Base-by-base conservation (phyloP, 1,140 invertebrate species). In the Hetaerina americana region DNA sequence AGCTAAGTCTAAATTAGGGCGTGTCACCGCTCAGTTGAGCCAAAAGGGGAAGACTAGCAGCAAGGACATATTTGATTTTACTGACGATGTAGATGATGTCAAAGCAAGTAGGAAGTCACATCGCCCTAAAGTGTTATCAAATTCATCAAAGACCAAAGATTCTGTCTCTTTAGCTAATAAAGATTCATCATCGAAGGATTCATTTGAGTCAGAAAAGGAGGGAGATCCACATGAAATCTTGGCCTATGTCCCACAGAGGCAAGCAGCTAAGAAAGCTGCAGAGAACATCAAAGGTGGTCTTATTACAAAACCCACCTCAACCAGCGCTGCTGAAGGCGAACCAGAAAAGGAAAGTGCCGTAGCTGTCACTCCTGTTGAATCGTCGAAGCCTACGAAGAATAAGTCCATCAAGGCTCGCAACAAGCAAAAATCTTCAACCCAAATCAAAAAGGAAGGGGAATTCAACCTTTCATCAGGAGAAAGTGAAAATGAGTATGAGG, bases 221-320 rank as follows among this genome's bases (percentile, higher is more conserved):
- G 68, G 49, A 27, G 72, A 72, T 26, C 22, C 66, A 28, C 40
- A 12, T 57, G 40, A 57, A n/a, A n/a, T 57, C 2, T 57, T 57
- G 22, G 88, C 91, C 0, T 93, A 93, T 81, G 93, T 95, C 40
- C 93, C 93, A 0, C 93, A 95, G 78, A 82, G 93, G 49, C 91
- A 94, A 81, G 93, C 93, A 5, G 93, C 93, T 31, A 94, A 94
- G 78, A 95, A 95, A 80, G 93, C 93, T 1, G 92, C 92, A 12
- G 92, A 92, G 75, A 92, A 94, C 77, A 91, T 95, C 57, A 94
- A 94, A 77, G 92, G 89, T 80, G 90, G 90, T 66, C 81, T 57
- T 18, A 12, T 91, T 70, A 86, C 84, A 26, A 90, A 90, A 75
- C 83, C 85, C 75, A 80, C 79, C 77, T 81, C 72, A 76, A 80